phyloP scores from a whole-genome alignment of 2,888 invertebrate species.

The Gasteruption jaculator region DNA sequence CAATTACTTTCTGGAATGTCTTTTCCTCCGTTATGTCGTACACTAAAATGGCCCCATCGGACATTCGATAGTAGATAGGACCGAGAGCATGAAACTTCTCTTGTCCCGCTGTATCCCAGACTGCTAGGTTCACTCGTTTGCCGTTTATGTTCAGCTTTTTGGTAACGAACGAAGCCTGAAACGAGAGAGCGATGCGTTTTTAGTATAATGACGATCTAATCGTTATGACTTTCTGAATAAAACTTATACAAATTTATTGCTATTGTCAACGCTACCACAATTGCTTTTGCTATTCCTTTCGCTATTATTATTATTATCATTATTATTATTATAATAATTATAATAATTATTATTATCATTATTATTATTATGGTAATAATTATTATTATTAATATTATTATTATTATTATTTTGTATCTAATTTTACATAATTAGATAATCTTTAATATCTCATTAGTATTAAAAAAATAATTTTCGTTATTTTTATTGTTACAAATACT shows the following conservation, averaged over 20 bases:
- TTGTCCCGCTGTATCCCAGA: slow-evolving; percentile 99
- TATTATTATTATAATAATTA: slow-evolving; percentile 3
- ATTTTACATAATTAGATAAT: too few relatives aligned
- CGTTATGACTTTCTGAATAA: not conserved
- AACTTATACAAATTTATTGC: not conserved
- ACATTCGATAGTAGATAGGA: slow-evolving; percentile 96
- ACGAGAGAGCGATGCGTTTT: slow-evolving; percentile 26
- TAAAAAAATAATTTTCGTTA: too few relatives aligned
- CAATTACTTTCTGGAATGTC: slow-evolving; percentile 83
- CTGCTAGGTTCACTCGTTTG: slow-evolving; percentile 81
- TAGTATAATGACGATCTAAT: not conserved
- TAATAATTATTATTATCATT: too few relatives aligned
- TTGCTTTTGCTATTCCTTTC: too few relatives aligned
- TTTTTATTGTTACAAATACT: too few relatives aligned
- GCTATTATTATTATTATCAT: too few relatives aligned
- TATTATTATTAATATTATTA: too few relatives aligned
- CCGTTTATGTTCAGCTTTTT: slow-evolving; percentile 90
- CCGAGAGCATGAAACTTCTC: slow-evolving; percentile 95
- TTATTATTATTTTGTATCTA: too few relatives aligned
- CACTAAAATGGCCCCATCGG: slow-evolving; percentile 95
- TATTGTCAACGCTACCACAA: slow-evolving; percentile 1
- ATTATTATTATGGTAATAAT: too few relatives aligned
- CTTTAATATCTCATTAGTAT: too few relatives aligned
- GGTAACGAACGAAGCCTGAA: slow-evolving; percentile 91
- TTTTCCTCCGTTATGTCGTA: slow-evolving; percentile 98